Conservation (phyloP, 2,888 invertebrate species). For the Dasypolia templi region DNA sequence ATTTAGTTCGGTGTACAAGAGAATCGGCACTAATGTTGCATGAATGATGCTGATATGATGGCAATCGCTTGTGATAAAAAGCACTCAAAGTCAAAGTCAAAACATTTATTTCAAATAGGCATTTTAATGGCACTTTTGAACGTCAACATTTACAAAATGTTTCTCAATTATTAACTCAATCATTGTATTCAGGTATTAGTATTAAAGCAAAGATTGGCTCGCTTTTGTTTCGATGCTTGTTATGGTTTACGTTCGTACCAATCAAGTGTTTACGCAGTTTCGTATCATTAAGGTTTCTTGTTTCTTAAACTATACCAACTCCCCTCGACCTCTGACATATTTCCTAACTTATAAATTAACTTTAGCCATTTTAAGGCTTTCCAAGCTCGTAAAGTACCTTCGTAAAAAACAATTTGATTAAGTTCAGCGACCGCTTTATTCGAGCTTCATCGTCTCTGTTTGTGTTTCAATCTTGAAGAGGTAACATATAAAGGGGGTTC, state of each 20-base stretch:
- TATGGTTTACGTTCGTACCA: slow-evolving; percentile 1
- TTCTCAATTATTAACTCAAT: too few relatives aligned
- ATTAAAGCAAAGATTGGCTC: neutral
- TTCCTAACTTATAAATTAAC: slow-evolving; percentile 33
- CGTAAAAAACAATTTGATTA: slow-evolving; percentile 45
- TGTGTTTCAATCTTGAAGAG: neutral
- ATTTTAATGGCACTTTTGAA: too few relatives aligned
- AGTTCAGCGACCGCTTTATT: slow-evolving; percentile 31
- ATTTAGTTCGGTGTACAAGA: too few relatives aligned
- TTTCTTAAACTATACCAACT: slow-evolving; percentile 7
- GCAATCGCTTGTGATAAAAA: neutral
- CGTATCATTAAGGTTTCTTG: slow-evolving; percentile 1
- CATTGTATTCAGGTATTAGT: neutral
- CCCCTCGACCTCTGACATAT: slow-evolving; percentile 14
- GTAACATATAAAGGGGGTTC: neutral
- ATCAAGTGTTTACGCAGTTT: slow-evolving; percentile 5
- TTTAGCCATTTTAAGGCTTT: slow-evolving; percentile 31
- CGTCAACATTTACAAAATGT: too few relatives aligned
- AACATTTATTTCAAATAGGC: too few relatives aligned
- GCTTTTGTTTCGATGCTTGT: slow-evolving; percentile 13
- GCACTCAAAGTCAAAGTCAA: too few relatives aligned
- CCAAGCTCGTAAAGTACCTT: slow-evolving; percentile 27
- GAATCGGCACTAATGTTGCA: too few relatives aligned
- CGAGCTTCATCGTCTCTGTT: slow-evolving; percentile 23
- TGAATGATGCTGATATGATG: neutral